Conservation (phyloP, 2,888 invertebrate species). For the Monopis laevigella region DNA sequence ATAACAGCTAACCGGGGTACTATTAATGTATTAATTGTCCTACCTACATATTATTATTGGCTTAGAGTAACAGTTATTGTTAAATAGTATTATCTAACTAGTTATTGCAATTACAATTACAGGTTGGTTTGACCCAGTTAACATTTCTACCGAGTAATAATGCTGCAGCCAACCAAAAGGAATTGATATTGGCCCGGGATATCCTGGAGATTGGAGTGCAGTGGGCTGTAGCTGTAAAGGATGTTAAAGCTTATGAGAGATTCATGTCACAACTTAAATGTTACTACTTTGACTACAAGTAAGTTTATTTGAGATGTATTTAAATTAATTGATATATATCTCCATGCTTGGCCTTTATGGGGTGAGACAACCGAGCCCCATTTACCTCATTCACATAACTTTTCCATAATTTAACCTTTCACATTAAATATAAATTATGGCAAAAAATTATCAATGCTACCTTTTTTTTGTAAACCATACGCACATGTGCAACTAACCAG, state of each 20-base stretch:
- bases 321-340: too few species aligned
- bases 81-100: too few species aligned
- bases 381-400: too few species aligned
- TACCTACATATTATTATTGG: neutral
- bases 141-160: conserved; percentile 88
- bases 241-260: conserved; percentile 95
- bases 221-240: conserved; percentile 91
- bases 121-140: conserved; percentile 86
- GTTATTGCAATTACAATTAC: conserved; percentile 35
- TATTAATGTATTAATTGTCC: neutral
- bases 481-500: too few species aligned
- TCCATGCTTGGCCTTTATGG: too few species aligned
- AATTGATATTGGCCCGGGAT: conserved; percentile 87
- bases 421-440: too few species aligned
- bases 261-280: conserved; percentile 98
- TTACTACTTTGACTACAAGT: conserved; percentile 95
- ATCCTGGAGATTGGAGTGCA: conserved; percentile 96
- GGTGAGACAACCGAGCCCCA: too few species aligned
- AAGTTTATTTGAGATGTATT: conserved; percentile 28
- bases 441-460: too few species aligned
- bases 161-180: conserved; percentile 76
- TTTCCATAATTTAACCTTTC: too few species aligned
- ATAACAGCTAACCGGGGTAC: too few species aligned
- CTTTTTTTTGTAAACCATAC: too few species aligned
- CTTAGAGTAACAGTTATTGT: neutral